A percentile compares a stretch with the other conserved stretches of the same genome.
phyloP scores from a whole-genome alignment of 2,888 invertebrate species.

The Ctena decussata region DNA sequence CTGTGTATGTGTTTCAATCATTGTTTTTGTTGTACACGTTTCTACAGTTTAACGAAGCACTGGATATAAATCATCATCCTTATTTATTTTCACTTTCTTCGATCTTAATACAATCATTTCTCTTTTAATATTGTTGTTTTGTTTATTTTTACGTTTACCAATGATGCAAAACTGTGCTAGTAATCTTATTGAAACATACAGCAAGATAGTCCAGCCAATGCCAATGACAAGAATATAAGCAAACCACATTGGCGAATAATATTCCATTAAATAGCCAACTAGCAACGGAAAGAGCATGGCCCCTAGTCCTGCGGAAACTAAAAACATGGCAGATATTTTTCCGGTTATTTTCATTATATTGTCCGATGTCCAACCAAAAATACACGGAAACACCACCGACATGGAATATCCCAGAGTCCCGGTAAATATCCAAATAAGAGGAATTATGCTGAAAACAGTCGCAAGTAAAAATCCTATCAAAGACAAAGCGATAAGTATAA shows the following conservation, averaged over 20 bases:
- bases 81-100: neutral
- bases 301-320: slow-evolving; percentile 85
- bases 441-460: slow-evolving; percentile 26
- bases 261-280: slow-evolving; percentile 75
- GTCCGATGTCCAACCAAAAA: slow-evolving; percentile 86
- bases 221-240: slow-evolving; percentile 54
- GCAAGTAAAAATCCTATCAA: slow-evolving; percentile 61
- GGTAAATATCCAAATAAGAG: slow-evolving; percentile 82
- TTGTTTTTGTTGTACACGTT: no score
- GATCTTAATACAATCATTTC: neutral
- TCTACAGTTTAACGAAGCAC: neutral
- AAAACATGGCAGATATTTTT: slow-evolving; percentile 85
- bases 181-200: neutral
- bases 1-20: no score
- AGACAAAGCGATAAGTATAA: slow-evolving; percentile 47
- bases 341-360: slow-evolving; percentile 86
- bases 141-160: neutral
- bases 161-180: neutral
- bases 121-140: neutral
- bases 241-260: slow-evolving; percentile 65
- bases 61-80: neutral
- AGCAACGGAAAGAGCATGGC: slow-evolving; percentile 85
- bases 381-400: slow-evolving; percentile 87
- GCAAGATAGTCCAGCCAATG: neutral
- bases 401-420: slow-evolving; percentile 85